Conservation (phyloP, 2,797 vertebrate species). For the Rhinoraja longicauda region DNA sequence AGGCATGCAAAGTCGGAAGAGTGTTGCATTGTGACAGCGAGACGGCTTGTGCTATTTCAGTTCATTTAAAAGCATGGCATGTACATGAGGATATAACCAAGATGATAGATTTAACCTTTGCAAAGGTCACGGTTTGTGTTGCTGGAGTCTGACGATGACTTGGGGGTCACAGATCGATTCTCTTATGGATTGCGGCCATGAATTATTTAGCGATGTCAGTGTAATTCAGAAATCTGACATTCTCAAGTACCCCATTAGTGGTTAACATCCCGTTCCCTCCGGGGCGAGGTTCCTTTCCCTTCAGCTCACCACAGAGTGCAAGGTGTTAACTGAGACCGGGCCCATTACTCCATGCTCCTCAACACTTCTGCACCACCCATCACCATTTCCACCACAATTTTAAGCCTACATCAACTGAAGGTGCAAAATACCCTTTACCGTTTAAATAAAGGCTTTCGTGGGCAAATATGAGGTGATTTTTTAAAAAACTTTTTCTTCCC, state of each 20-base stretch:
- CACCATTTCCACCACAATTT: not conserved
- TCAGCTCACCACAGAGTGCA: not conserved
- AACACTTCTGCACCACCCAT: not conserved
- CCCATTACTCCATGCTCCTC: not conserved
- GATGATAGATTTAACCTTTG: conserved; percentile 34
- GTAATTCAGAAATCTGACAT: conserved; percentile 37
- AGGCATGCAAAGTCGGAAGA: conserved; percentile 14
- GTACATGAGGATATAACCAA: conserved; percentile 15
- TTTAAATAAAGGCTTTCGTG: not conserved
- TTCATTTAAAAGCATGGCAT: not conserved
- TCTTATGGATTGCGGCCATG: conserved; percentile 12
- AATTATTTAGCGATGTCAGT: conserved; percentile 35
- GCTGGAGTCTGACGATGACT: not conserved
- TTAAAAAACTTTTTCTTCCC: too few species aligned
- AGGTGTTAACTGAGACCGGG: conserved; percentile 7
- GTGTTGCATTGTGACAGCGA: not conserved
- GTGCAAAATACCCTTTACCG: not conserved
- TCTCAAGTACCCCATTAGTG: conserved; percentile 31
- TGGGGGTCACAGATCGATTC: conserved; percentile 19
- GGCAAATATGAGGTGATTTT: not conserved
- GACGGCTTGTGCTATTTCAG: not conserved
- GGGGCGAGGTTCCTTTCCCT: not conserved
- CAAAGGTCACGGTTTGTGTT: conserved; percentile 17
- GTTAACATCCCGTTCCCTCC: not conserved
- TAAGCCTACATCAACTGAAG: not conserved